A percentile compares a stretch with the other conserved stretches of the same genome.
Evolutionary conservation across 2,113 vertebrate species (phyloP).

Genomic region (Noturus placidus): DNA sequence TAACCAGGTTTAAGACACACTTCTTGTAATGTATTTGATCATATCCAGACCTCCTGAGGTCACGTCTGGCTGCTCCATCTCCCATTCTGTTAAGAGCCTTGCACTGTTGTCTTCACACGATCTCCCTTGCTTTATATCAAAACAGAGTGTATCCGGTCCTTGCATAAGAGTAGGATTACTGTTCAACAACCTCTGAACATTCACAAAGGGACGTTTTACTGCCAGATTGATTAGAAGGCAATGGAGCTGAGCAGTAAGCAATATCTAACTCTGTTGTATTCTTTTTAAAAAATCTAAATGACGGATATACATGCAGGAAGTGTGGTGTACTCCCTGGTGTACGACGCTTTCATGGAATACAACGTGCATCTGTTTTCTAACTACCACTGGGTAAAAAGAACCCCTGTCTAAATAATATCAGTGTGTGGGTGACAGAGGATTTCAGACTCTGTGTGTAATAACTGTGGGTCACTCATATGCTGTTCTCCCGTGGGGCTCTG

Average conservation of each 20-base stretch:
- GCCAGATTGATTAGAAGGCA: not conserved
- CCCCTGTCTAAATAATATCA: slow-evolving; percentile 3
- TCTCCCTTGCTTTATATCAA: not conserved
- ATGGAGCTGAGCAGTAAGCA: not conserved
- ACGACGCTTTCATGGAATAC: not conserved
- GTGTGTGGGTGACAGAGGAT: slow-evolving; percentile 14
- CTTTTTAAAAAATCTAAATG: not conserved
- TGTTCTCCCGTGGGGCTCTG: slow-evolving; percentile 37
- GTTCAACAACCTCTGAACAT: not conserved
- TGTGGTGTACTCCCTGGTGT: not conserved
- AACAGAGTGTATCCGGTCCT: not conserved
- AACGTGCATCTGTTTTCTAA: slow-evolving; percentile 14
- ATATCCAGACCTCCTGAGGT: not conserved
- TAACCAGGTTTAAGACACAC: not conserved
- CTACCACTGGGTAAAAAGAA: slow-evolving; percentile 3
- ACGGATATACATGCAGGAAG: not conserved
- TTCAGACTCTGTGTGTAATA: slow-evolving; percentile 35
- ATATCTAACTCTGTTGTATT: not conserved
- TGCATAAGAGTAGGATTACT: not conserved
- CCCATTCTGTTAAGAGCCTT: not conserved
- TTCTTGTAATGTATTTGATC: not conserved
- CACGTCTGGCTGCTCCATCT: not conserved
- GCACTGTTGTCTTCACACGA: slow-evolving; percentile 5
- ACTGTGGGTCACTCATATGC: slow-evolving; percentile 43
- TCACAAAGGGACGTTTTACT: not conserved